Base-by-base conservation (phyloP, 2,113 vertebrate species). In the Motacilla alba region DNA sequence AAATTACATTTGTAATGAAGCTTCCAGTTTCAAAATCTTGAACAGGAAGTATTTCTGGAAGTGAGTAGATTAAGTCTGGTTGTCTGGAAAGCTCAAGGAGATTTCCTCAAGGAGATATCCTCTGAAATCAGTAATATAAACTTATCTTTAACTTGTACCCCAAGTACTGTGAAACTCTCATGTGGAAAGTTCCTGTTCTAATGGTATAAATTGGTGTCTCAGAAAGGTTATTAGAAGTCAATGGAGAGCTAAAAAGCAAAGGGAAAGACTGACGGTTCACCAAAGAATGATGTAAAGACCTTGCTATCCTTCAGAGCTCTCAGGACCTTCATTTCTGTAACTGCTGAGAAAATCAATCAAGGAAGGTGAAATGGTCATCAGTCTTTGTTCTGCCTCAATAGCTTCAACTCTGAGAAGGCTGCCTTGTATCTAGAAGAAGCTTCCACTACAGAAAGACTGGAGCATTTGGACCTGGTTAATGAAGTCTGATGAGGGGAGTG, bases 201-300 rank as follows among this genome's bases (percentile, higher is more conserved):
- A 93, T 86, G 49, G 68, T 83, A 81, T 86, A 76, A 90, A 90
- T 22, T 86, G 72, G 19, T 85, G 52, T 88, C 79, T 95, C 72
- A 80, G 55, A 91, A 91, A 93, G 79, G 85, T 96, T 92, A 86
- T 92, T 83, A 77, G 72, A 90, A 92, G 86, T 69, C 83, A 92
- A 37, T 35, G 46, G 43, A 80, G 72, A 83, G 39, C n/a, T 94
- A 88, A 94, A 43, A 90, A 90, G 63, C 78, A 83, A 93, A 88
- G 21, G 53, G 55, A 58, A 92, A 83, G 43, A 62, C 58, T 79
- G 75, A 52, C 4, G 4, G 30, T 67, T 78, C 77, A n/a, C 64
- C 1, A 0, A 74, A 86, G 88, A 83, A 63, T 67, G 35, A 63
- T 83, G 31, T 78, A 86, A 94, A 88, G 89, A 88, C 33, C 39